Evolutionary conservation across 1,140 invertebrate genomes (phyloP).

Genomic region (Macrosteles quadrilineatus): DNA sequence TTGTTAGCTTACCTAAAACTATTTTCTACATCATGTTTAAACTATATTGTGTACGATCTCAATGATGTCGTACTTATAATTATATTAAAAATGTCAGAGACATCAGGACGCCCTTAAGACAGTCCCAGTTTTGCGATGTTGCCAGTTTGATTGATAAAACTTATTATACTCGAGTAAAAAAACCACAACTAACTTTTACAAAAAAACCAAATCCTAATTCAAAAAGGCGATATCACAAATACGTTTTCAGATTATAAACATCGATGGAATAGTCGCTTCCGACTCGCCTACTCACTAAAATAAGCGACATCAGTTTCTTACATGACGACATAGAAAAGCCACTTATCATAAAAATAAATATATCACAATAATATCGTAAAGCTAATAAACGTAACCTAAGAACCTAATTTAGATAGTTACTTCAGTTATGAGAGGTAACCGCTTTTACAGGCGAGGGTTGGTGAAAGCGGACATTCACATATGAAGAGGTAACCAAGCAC

Average conservation of each 20-base stretch:
- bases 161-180: neutral
- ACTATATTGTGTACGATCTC: neutral
- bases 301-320: neutral
- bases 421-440: too few species aligned
- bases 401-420: neutral
- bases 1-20: too few species aligned
- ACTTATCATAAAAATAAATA: constrained; percentile 16
- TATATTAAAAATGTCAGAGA: neutral
- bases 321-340: constrained; percentile 13
- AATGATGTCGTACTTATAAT: neutral
- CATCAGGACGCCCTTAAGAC: neutral
- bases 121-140: neutral
- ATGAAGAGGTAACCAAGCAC: neutral
- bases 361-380: constrained; percentile 15
- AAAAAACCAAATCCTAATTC: neutral
- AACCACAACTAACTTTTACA: neutral
- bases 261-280: constrained; percentile 15
- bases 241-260: neutral
- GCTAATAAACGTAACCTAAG: constrained; percentile 3
- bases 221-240: constrained; percentile 8
- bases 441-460: neutral
- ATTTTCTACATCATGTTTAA: too few species aligned
- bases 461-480: neutral
- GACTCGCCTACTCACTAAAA: constrained; percentile 9
- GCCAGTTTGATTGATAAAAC: neutral